Percentiles rank a stretch among this genome's conserved stretches.
These are phyloP conservation scores for Ptilorrhoa leucosticta DNA, from an alignment of 2,113 vertebrate species.

Conservation along the genomic window DNA sequence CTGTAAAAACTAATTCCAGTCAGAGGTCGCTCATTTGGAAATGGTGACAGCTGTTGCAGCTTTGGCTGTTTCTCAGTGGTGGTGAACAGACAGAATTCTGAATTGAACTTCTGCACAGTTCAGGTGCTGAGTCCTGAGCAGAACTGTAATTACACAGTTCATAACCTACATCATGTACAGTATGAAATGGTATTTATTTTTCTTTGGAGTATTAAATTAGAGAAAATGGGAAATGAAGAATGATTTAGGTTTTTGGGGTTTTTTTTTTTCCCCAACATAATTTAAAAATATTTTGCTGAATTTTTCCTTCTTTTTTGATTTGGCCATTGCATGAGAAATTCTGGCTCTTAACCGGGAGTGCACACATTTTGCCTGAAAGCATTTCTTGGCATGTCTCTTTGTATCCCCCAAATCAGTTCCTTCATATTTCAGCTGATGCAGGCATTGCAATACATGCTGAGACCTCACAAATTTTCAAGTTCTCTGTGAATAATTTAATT, in stretches of 20 bases:
- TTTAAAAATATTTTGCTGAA: not conserved
- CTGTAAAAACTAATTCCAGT: not conserved
- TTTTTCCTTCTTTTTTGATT: not conserved
- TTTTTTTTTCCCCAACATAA: not conserved
- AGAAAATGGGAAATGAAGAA: not conserved
- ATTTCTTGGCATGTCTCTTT: not conserved
- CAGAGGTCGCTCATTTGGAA: not conserved
- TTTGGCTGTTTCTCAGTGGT: not conserved
- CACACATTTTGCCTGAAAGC: not conserved
- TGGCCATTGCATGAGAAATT: not conserved
- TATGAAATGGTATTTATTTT: not conserved
- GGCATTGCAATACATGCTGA: not conserved
- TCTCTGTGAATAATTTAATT: not conserved
- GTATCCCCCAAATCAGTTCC: not conserved
- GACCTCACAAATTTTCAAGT: not conserved
- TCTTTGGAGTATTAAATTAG: not conserved
- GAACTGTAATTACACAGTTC: not conserved
- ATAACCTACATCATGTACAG: not conserved
- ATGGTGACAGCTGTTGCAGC: not conserved
- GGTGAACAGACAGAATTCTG: not conserved
- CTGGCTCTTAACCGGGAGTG: not conserved
- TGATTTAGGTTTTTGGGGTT: rapidly evolving
- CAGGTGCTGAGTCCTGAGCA: not conserved
- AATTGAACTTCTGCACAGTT: not conserved
- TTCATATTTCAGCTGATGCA: not conserved